Conservation (phyloP, 2,888 invertebrate species). For the Conops quadrifasciatus region DNA sequence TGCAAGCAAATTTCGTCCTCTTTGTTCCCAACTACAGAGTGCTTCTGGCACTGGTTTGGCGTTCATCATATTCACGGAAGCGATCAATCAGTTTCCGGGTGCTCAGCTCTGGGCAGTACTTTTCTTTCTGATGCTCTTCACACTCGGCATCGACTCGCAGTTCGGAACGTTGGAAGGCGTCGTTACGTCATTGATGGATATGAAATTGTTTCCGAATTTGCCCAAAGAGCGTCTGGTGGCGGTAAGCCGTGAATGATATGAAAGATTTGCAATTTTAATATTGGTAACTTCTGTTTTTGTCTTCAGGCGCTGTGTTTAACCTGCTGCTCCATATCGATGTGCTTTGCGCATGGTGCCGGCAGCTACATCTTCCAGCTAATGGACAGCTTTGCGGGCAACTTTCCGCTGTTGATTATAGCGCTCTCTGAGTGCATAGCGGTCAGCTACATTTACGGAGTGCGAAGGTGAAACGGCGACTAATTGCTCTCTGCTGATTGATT, state of each 20-base stretch:
- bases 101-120: constrained; percentile 96
- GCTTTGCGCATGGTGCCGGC: constrained; percentile 91
- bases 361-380: constrained; percentile 94
- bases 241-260: constrained; percentile 53
- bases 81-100: constrained; percentile 96
- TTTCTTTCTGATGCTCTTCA: constrained; percentile 96
- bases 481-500: background rate
- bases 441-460: constrained; percentile 92
- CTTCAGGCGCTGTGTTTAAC: constrained; percentile 72
- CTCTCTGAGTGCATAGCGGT: constrained; percentile 92
- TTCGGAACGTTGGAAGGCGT: constrained; percentile 96
- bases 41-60: constrained; percentile 96
- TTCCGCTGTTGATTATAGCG: constrained; percentile 90
- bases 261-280: background rate
- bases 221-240: constrained; percentile 90
- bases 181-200: constrained; percentile 93
- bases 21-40: constrained; percentile 71
- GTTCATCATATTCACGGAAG: constrained; percentile 97
- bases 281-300: background rate
- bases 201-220: constrained; percentile 91
- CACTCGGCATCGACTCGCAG: constrained; percentile 95
- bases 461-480: constrained; percentile 70
- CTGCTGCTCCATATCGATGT: constrained; percentile 87
- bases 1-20: too few species aligned
- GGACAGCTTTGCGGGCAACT: constrained; percentile 93